Evolutionary conservation across 2,797 vertebrate species (phyloP).

Genomic region (Brachyalestes nurse): DNA sequence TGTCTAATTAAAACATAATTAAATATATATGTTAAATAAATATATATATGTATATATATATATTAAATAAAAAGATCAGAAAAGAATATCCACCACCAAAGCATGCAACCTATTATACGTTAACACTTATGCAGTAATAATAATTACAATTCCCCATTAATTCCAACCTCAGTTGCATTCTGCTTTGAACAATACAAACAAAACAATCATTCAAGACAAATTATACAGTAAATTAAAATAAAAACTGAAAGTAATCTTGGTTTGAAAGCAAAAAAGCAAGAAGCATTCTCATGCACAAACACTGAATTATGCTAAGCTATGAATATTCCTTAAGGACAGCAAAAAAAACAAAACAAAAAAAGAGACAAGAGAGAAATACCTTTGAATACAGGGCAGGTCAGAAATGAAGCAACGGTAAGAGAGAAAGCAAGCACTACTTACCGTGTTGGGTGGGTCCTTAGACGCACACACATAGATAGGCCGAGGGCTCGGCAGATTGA

Average conservation of each 20-base stretch:
- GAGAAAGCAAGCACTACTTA: slow-evolving; percentile 90
- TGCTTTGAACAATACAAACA: not conserved
- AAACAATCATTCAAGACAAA: slow-evolving; percentile 21
- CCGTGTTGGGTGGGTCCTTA: slow-evolving; percentile 80
- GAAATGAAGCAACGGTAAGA: slow-evolving; percentile 70
- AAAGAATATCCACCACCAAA: slow-evolving; percentile 37
- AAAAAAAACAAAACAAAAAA: slow-evolving; percentile 52
- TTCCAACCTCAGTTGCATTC: not conserved
- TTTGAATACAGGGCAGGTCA: slow-evolving; percentile 45
- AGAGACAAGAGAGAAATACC: slow-evolving; percentile 42
- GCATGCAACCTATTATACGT: slow-evolving; percentile 28
- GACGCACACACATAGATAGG: slow-evolving; percentile 83
- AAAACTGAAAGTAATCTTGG: slow-evolving; percentile 48
- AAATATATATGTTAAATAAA: too few relatives aligned
- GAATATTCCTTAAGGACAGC: slow-evolving; percentile 27
- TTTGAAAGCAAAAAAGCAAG: slow-evolving; percentile 72
- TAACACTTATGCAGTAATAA: not conserved
- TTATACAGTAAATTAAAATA: slow-evolving; percentile 56
- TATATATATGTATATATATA: too few relatives aligned
- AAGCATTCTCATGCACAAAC: slow-evolving; percentile 33
- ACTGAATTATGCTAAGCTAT: slow-evolving; percentile 33
- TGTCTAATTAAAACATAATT: not conserved
- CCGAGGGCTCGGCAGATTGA: slow-evolving; percentile 87
- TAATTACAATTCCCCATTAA: not conserved
- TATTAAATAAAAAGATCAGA: too few relatives aligned